Conservation (phyloP, 2,113 vertebrate genomes). For the Balaenoptera acutorostrata region DNA sequence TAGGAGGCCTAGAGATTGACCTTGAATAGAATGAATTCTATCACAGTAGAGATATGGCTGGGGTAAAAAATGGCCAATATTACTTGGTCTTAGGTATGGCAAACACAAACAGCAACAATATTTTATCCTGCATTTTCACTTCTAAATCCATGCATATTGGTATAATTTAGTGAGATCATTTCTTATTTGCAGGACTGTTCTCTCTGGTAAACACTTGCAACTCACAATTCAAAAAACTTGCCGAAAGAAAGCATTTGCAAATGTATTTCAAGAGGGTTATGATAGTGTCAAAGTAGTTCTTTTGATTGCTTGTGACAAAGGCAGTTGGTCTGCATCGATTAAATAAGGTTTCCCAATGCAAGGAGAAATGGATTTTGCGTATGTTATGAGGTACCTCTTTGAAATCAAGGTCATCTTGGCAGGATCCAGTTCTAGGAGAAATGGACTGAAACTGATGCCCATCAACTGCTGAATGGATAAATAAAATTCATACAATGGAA, state of each 20-base stretch:
- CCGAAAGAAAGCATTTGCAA: background rate
- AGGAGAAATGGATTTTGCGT: background rate
- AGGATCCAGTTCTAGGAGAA: background rate
- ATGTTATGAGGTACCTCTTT: background rate
- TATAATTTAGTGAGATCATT: background rate
- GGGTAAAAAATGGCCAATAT: slow-evolving; percentile 46
- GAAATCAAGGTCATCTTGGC: background rate
- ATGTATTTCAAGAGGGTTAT: background rate
- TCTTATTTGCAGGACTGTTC: background rate
- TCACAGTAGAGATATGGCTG: background rate
- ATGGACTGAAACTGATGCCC: background rate
- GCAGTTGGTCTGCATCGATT: background rate
- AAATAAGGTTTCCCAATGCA: background rate
- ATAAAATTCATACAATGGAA: background rate
- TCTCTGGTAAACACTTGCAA: slow-evolving; percentile 11
- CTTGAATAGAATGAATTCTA: background rate
- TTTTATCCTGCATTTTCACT: background rate
- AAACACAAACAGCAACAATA: background rate
- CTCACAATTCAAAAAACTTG: background rate
- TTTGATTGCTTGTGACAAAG: background rate
- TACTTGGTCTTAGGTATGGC: slow-evolving; percentile 27
- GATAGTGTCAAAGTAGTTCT: background rate
- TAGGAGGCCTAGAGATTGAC: background rate
- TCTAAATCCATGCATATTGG: background rate
- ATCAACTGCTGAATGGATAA: background rate